phyloP scores from a whole-genome alignment of 2,797 vertebrate species.

The Oophaga sylvatica region DNA sequence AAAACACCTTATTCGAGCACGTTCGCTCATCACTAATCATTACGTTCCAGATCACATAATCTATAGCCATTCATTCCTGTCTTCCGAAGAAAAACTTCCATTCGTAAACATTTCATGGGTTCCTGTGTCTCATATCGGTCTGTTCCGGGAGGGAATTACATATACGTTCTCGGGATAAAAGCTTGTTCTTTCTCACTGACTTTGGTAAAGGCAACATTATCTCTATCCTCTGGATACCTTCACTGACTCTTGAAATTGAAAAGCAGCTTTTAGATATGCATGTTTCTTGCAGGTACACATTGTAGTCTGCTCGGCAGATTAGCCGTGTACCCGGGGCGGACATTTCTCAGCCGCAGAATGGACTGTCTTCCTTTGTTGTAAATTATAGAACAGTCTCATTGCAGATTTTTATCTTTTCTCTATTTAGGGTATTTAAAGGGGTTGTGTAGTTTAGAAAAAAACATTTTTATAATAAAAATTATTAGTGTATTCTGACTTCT shows the following conservation, averaged over 20 bases:
- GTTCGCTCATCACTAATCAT: no score
- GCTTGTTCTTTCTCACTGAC: slow-evolving; percentile 49
- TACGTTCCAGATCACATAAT: not conserved
- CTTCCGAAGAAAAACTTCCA: not conserved
- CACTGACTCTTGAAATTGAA: slow-evolving; percentile 59
- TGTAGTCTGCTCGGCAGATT: not conserved
- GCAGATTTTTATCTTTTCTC: not conserved
- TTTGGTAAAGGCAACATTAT: slow-evolving; percentile 63
- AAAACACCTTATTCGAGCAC: no score
- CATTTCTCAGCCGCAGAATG: not conserved
- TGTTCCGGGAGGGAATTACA: slow-evolving; percentile 35
- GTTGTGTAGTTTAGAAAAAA: not conserved
- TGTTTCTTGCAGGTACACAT: not conserved
- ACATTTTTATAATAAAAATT: not conserved
- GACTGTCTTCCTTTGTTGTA: not conserved
- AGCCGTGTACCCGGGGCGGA: not conserved
- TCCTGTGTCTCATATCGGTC: slow-evolving; percentile 37
- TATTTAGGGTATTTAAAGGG: not conserved
- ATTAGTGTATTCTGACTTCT: not conserved
- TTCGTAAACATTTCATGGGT: slow-evolving; percentile 26
- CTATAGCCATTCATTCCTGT: not conserved
- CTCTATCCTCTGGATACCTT: slow-evolving; percentile 36
- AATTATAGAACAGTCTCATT: not conserved
- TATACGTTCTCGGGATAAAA: slow-evolving; percentile 55
- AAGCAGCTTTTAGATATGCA: slow-evolving; percentile 36